Evolutionary conservation across 2,113 vertebrate species (phyloP), one percentile per base, ranked within the genome.

Genomic region (Oxyura jamaicensis): DNA sequence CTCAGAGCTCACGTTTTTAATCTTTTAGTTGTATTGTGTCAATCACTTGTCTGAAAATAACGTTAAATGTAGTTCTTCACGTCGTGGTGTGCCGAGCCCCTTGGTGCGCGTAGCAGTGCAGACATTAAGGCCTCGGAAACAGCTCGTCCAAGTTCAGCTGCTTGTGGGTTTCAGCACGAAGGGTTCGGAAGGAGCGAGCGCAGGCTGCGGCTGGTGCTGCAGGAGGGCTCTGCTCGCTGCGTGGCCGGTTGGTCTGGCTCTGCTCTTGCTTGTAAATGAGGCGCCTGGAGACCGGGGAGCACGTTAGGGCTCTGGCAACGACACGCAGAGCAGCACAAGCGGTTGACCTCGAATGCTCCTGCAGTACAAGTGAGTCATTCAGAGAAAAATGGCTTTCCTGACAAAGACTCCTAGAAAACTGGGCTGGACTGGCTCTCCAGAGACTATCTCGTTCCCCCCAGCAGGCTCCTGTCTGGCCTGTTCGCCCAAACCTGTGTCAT

Each of bases 21-120:
- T 17, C 36, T 69, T 71, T 29, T 7, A 11, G 2, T 14, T 46
- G 26, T 41, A 3, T 6, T n/a, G 42, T 9, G 1, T 14, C 4
- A 44, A 5, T 15, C 1, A 0, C 39, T 2, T 18, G 31, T 23
- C 20, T 63, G 5, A 46, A 87, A 88, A 2, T 1, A 8, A 11
- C 0, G 35, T 53, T 29, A 3, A 13, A 7, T 10, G 0, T 0
- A 0, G 0, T 4, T 18, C 25, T 20, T 82, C 33, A 1, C 0
- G 0, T n/a, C 17, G 19, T 3, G 66, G 23, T 9, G 48, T 23
- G 0, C 36, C 33, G 62, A 83, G 22, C 26, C 42, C 25, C 31
- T 50, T 2, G 0, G 42, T 0, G 0, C 12, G 0, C 11, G 71
- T 41, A 17, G 3, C 13, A 2, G 19, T 1, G 26, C 2, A n/a